Evolutionary conservation across 2,888 invertebrate genomes (phyloP), one percentile per base, ranked within the genome.

Genomic region (Arctia plantaginis): DNA sequence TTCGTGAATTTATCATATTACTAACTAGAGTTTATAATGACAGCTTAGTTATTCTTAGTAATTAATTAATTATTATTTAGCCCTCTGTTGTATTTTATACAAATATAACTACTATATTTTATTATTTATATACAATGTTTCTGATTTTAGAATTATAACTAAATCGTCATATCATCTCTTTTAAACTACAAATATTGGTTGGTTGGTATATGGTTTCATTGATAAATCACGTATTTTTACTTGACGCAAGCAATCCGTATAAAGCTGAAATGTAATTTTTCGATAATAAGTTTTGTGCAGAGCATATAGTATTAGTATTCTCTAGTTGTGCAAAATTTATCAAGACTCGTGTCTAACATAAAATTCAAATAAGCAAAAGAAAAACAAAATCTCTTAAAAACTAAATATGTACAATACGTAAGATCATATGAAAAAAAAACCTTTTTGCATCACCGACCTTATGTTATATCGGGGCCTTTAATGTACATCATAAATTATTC

Each of bases 401-500:
- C 44, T 33, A 47, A 68, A 69, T 41, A n/a, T 35, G 47, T 62
- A 68, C 44, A 70, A 69, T 35, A 64, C n/a, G 35, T 41, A 44
- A 69, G 51, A 77, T 69, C 72, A 68, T 68, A 75, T 44, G 64
- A 75, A 33, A 67, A 73, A 78, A 73, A 72, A 85, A 81, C 72
- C n/a, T 66, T 68, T 35, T 44, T 66, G 67, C 67, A 39, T 70
- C 69, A 62, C 67, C 47, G 41, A 72, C 55, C 67, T 69, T 55
- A 73, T 69, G 77, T 71, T 80, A 55, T 74, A 82, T 79, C 69
- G 74, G 71, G 72, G 78, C 76, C 78, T 73, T 80, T 80, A 80
- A 82, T 85, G 76, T 82, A 77, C 78, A 72, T 85, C 82, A 87
- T 90, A 88, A 90, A 90, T 90, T 87, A 91, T 90, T 89, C 90